Percentiles rank a stretch among this genome's conserved stretches.
Evolutionary conservation across 2,113 vertebrate species (phyloP).

Genomic region (Neodontobutis hainanensis): DNA sequence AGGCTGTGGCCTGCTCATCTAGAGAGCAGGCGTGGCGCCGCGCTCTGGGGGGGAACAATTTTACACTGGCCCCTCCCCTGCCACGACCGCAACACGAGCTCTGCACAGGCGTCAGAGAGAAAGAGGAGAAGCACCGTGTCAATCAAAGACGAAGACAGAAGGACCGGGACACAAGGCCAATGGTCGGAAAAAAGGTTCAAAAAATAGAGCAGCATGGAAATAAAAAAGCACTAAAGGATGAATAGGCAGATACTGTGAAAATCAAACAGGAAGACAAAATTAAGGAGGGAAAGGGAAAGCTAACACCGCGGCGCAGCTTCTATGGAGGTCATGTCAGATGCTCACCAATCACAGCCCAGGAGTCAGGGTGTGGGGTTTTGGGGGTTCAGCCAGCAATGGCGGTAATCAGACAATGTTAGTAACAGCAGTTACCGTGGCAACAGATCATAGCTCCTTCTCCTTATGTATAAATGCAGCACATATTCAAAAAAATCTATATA

Average conservation of each 20-base stretch:
- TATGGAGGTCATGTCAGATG: constrained; percentile 10
- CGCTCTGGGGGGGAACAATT: constrained; percentile 82
- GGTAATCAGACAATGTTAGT: constrained; percentile 36
- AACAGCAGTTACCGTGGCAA: constrained; percentile 46
- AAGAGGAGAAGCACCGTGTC: constrained; percentile 78
- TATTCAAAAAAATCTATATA: neutral
- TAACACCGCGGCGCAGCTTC: constrained; percentile 9
- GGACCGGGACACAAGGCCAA: constrained; percentile 11
- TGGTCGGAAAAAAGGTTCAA: neutral
- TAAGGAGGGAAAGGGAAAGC: constrained; percentile 20
- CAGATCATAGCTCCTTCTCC: neutral
- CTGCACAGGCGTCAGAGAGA: constrained; percentile 81
- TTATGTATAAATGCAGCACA: constrained; percentile 7
- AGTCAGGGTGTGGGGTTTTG: constrained; percentile 38
- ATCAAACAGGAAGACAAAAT: neutral
- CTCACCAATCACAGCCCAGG: constrained; percentile 58
- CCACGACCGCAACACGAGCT: constrained; percentile 80
- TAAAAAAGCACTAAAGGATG: neutral
- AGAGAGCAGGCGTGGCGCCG: constrained; percentile 82
- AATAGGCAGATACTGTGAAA: constrained; percentile 6
- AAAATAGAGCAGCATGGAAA: neutral
- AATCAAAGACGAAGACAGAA: constrained; percentile 63
- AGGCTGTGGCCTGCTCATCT: constrained; percentile 82
- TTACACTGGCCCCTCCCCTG: constrained; percentile 76
- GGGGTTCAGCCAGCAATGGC: constrained; percentile 28